Conservation (phyloP, 2,797 vertebrate genomes). For the Remorina albescens region DNA sequence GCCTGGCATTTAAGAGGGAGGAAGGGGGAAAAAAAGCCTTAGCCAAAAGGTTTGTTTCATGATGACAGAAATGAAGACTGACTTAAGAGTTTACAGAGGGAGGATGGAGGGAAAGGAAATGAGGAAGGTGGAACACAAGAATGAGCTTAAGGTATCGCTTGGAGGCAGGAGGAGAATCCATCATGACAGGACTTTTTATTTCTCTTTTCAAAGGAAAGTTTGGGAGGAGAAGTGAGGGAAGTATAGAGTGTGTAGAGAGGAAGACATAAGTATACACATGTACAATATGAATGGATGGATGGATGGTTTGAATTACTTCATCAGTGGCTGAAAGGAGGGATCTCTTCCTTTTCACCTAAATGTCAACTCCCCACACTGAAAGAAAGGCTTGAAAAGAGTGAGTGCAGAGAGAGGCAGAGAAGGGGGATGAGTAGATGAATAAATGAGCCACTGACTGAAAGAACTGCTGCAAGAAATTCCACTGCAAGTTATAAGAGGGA, state of each 20-base stretch:
- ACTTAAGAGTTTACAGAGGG: slow-evolving; percentile 20
- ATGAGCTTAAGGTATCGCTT: slow-evolving; percentile 6
- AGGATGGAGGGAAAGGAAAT: slow-evolving; percentile 3
- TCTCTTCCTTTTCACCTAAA: slow-evolving; percentile 18
- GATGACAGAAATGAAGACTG: slow-evolving; percentile 47
- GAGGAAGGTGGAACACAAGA: slow-evolving; percentile 11
- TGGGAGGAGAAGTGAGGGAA: neutral
- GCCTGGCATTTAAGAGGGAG: slow-evolving; percentile 6
- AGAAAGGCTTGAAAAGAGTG: slow-evolving; percentile 23
- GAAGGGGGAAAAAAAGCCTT: neutral
- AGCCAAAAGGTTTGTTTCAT: slow-evolving; percentile 38
- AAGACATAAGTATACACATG: neutral
- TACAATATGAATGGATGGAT: neutral
- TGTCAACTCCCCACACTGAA: slow-evolving; percentile 12
- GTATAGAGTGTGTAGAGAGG: neutral
- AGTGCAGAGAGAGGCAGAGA: neutral
- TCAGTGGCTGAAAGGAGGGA: neutral
- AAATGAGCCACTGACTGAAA: slow-evolving; percentile 8
- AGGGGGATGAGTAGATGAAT: slow-evolving; percentile 4
- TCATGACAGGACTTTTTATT: slow-evolving; percentile 10
- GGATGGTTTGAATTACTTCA: neutral
- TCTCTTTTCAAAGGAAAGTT: slow-evolving; percentile 14
- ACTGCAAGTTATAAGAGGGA: slow-evolving; percentile 11
- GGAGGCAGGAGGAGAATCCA: slow-evolving; percentile 16
- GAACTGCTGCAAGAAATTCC: slow-evolving; percentile 21